Evolutionary conservation across 1,140 invertebrate species (phyloP), one percentile per base, ranked within the genome.

Genomic region (Temnothorax longispinosus): DNA sequence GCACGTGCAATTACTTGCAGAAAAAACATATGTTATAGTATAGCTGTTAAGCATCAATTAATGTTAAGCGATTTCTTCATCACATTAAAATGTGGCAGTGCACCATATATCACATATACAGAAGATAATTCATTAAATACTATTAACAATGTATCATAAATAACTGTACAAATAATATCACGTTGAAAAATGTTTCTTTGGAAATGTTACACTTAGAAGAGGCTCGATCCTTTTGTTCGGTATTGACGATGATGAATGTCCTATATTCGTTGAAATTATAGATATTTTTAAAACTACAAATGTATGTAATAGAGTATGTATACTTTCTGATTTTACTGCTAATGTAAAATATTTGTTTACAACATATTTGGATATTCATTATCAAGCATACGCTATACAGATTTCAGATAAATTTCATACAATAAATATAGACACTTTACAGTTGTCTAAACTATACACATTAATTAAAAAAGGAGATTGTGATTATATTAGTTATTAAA

Each of bases 191-290:
- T 32, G 5, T 75, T 50, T 18, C 18, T 75, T 75, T 21, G 35
- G 52, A 75, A 75, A 21, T 75, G 10, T 75, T 56, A 38, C 21
- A 11, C 2, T 75, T 75, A 56, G 38, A 13, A 75, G 6, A 75
- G 52, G 35, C 6, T 74, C 50, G 38, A 75, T 75, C 15, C 6
- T 75, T 32, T 56, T 75, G 56, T 0, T 56, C 41, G 10, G 18
- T n/a, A 75, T 75, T 56, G 15, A 75, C 0, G 15, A 52, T 3
- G 18, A 75, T 10, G n/a, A 54, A 4, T 56, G 38, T 18, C 32
- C 18, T 52, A 52, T 56, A 75, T 56, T 75, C 56, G 72, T 0
- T 0, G 32, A 74, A 74, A 74, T 74, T 74, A 6, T 8, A 75
- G 4, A 75, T 15, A 38, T 75, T 56, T 38, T 74, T 2, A 75